A percentile compares a stretch with the other conserved stretches of the same genome.
phyloP scores from a whole-genome alignment of 2,888 invertebrate genomes.

The Nymphalis polychloros region DNA sequence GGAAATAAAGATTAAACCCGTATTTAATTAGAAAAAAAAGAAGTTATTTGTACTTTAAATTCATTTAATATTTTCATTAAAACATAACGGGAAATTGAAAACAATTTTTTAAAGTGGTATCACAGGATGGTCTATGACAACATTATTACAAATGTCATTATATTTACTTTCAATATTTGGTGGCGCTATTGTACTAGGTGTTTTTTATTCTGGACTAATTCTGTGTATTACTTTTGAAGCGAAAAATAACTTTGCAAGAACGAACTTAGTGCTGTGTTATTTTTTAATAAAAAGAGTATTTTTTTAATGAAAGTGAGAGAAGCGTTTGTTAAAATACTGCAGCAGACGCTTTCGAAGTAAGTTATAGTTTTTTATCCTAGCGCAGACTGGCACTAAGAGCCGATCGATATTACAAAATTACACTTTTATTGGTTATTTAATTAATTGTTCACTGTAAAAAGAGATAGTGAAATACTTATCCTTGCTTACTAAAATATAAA shows the following conservation, averaged over 20 bases:
- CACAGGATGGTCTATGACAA: constrained; percentile 7
- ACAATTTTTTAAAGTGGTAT: background rate
- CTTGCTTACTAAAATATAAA: no score
- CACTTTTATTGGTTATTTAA: constrained; percentile 56
- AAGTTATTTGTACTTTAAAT: background rate
- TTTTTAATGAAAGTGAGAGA: constrained; percentile 15
- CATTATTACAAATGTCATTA: constrained; percentile 24
- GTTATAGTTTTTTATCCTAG: constrained; percentile 43
- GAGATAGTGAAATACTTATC: background rate
- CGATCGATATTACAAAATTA: constrained; percentile 74
- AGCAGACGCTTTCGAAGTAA: constrained; percentile 40
- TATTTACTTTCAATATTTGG: constrained; percentile 31
- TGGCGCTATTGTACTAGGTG: constrained; percentile 50
- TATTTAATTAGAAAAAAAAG: no score
- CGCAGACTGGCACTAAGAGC: constrained; percentile 51
- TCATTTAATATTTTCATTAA: background rate
- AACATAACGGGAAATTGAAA: background rate
- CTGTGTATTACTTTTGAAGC: constrained; percentile 47
- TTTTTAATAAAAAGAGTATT: constrained; percentile 26
- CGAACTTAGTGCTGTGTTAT: constrained; percentile 37
- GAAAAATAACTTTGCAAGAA: constrained; percentile 47
- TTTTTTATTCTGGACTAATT: constrained; percentile 49
- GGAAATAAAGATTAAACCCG: no score
- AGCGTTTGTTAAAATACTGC: constrained; percentile 10
- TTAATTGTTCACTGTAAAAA: constrained; percentile 13